Percentiles rank a stretch among this genome's conserved stretches.
Evolutionary conservation across 1,140 invertebrate genomes (phyloP).

Genomic region (Drosophila varians): DNA sequence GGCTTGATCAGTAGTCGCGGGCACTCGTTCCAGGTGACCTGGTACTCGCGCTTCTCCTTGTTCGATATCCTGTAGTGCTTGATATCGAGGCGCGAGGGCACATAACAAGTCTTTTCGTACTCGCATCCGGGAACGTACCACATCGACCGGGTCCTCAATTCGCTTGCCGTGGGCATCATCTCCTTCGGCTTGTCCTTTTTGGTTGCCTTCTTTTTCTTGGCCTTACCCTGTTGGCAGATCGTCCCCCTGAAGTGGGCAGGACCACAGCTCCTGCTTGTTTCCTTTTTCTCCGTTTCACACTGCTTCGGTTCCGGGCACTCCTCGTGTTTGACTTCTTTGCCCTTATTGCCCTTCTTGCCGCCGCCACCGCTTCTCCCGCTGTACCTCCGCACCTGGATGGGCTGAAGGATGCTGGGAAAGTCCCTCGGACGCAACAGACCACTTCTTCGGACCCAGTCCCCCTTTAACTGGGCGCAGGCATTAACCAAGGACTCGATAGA

Average conservation of each 20-base stretch:
- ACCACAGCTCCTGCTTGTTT: neutral
- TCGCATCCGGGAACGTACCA: conserved; percentile 18
- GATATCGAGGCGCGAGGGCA: conserved; percentile 23
- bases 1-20: conserved; percentile 51
- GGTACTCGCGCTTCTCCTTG: conserved; percentile 55
- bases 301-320: neutral
- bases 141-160: conserved; percentile 4
- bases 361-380: conserved; percentile 13
- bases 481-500: conserved; percentile 5
- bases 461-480: conserved; percentile 4
- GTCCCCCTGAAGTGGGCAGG: conserved; percentile 13
- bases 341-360: too few relatives aligned
- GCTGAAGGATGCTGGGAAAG: conserved; percentile 5
- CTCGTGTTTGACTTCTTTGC: neutral
- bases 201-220: conserved; percentile 6
- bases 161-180: neutral
- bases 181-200: neutral
- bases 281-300: neutral
- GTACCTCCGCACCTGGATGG: conserved; percentile 19
- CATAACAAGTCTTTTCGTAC: conserved; percentile 15
- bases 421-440: too few relatives aligned
- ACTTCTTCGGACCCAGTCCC: neutral
- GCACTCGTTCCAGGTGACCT: conserved; percentile 66
- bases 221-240: conserved; percentile 15
- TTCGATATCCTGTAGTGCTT: conserved; percentile 41